Percentiles rank a stretch among this genome's conserved stretches.
Evolutionary conservation across 2,797 vertebrate genomes (phyloP).

Genomic region (Lycodopsis pacificus): DNA sequence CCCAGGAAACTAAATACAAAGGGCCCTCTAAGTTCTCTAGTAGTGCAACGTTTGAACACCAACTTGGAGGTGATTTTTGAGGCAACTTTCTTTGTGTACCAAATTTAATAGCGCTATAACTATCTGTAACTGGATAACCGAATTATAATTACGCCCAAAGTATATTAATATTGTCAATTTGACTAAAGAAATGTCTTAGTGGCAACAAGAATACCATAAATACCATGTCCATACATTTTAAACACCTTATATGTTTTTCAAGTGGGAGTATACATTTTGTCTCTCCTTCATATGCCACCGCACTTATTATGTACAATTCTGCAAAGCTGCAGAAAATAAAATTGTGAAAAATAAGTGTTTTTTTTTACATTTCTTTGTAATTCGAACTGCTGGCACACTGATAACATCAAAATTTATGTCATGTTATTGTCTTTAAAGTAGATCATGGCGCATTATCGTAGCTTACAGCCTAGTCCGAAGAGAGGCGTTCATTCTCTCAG

Average conservation of each 20-base stretch:
- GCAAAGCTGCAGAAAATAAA: neutral
- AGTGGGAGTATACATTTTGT: neutral
- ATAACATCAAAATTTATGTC: conserved; percentile 12
- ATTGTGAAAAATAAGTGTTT: neutral
- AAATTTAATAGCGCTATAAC: conserved; percentile 14
- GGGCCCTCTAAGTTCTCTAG: conserved; percentile 7
- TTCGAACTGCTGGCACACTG: neutral
- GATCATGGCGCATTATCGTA: conserved; percentile 7
- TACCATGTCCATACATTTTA: neutral
- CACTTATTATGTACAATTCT: neutral
- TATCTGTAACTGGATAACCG: neutral
- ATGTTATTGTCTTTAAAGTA: conserved; percentile 9
- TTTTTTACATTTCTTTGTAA: conserved; percentile 25
- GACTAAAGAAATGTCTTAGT: neutral
- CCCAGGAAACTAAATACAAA: conserved; percentile 30
- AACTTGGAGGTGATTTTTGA: conserved; percentile 9
- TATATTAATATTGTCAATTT: neutral
- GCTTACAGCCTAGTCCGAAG: neutral
- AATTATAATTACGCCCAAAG: neutral
- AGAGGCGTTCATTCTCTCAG: neutral
- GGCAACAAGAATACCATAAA: conserved; percentile 4
- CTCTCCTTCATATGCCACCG: conserved; percentile 8
- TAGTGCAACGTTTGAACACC: conserved; percentile 28
- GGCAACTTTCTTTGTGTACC: conserved; percentile 32
- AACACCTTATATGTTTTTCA: neutral